Base-by-base conservation (phyloP, 2,113 vertebrate species). In the Pseudorasbora parva region DNA sequence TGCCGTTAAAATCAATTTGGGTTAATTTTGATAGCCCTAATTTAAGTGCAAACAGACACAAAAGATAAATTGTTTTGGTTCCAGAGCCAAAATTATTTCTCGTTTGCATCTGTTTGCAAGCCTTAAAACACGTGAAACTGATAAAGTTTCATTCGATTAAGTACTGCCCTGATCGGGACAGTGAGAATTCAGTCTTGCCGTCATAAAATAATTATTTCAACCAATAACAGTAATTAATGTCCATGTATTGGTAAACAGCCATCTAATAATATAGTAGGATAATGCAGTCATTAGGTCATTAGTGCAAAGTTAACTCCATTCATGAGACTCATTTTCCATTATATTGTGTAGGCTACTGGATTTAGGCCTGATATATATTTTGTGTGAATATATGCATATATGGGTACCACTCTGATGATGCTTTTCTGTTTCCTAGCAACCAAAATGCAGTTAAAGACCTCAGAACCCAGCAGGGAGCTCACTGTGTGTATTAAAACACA, bases 391-490 rank as follows among this genome's bases (percentile, higher is more conserved):
- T 30, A 66, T 79, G 77, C 14, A 64, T 60, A 45, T 47, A 49
- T 25, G 49, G 77, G 41, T 17, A 45, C 5, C 17, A 4, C 54
- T 78, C 43, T 64, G n/a, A 78, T 57, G 56, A 59, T 78, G 56
- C 59, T 19, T 11, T 79, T 64, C n/a, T 79, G 77, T 64, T 79
- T 66, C 59, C 43, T 64, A 79, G 77, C 60, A 79, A 64, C 77
- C 23, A 21, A 66, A 79, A 66, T 66, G 41, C 43, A 66, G 59
- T 47, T 79, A 66, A 79, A 66, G 41, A 79, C 43, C 59, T 66
- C 27, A 66, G n/a, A 79, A 66, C 1, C 23, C 59, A 79, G 15
- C 59, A 79, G 59, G 17, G 56, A 62, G 51, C 37, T 27, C 23
- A 47, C n/a, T 3, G 15, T 15, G 1, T 79, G 57, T 3, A 64